These are phyloP conservation scores for Hipparchia semele DNA, from an alignment of 2,888 invertebrate genomes.

Conservation along the genomic window DNA sequence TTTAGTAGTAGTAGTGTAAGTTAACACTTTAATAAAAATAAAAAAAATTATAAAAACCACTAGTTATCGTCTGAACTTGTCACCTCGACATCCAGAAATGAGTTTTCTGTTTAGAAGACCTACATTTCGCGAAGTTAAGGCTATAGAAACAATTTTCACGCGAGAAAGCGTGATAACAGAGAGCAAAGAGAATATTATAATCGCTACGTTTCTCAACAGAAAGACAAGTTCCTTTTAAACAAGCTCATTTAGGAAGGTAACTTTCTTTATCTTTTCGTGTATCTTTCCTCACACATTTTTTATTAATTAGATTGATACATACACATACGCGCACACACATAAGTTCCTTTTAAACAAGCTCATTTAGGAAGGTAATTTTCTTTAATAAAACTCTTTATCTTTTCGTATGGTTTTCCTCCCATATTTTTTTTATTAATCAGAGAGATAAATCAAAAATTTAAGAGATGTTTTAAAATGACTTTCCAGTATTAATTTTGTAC, in stretches of 20 bases:
- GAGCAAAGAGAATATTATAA: slow-evolving; percentile 18
- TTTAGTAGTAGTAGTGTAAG: too few species aligned
- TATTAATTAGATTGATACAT: too few species aligned
- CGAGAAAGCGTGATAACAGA: background rate
- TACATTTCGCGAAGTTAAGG: slow-evolving; percentile 1
- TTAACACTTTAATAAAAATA: background rate
- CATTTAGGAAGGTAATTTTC: slow-evolving; percentile 6
- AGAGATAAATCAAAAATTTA: too few species aligned
- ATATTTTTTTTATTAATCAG: too few species aligned
- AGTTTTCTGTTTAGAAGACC: slow-evolving; percentile 2
- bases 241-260: slow-evolving; percentile 8
- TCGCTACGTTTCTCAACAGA: slow-evolving; percentile 4
- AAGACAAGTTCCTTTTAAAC: background rate
- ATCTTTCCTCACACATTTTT: background rate
- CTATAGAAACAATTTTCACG: slow-evolving; percentile 7
- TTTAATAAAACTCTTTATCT: background rate
- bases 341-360: background rate
- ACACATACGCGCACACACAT: too few species aligned
- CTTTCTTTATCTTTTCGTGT: background rate
- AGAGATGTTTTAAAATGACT: too few species aligned
- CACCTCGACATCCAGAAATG: background rate
- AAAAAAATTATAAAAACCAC: background rate
- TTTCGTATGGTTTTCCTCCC: background rate
- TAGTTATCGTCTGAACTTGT: background rate
- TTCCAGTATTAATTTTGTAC: too few species aligned